Conservation (phyloP, 1,140 invertebrate genomes). For the Zaprionus capensis region DNA sequence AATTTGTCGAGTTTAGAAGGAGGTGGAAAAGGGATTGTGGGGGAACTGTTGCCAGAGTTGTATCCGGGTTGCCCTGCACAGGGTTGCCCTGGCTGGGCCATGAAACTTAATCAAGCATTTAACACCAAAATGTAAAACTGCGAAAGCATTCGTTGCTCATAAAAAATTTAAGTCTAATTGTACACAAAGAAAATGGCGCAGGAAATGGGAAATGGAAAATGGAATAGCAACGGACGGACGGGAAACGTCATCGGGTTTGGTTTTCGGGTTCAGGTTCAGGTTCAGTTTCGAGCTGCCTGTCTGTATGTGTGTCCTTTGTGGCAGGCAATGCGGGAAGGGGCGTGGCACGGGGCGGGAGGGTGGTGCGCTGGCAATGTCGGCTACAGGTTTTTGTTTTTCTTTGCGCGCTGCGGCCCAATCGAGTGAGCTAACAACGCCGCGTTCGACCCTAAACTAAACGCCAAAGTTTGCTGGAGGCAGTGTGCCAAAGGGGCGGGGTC, state of each 20-base stretch:
- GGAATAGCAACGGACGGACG: not conserved
- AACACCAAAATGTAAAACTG: constrained; percentile 74
- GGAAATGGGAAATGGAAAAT: constrained; percentile 40
- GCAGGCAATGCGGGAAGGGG: not conserved
- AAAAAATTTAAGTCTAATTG: constrained; percentile 80
- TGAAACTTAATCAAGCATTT: constrained; percentile 78
- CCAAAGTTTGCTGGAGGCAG: constrained; percentile 9
- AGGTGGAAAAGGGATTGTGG: not conserved
- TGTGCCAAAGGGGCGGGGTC: not conserved
- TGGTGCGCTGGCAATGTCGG: not conserved
- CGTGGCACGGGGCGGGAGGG: not conserved
- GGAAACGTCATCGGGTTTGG: no score
- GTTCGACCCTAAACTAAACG: constrained; percentile 46
- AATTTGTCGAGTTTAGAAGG: constrained; percentile 17
- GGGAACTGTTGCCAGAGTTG: not conserved
- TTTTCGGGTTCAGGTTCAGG: constrained; percentile 14
- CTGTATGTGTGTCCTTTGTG: constrained; percentile 12
- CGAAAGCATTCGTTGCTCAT: constrained; percentile 77
- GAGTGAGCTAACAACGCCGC: not conserved
- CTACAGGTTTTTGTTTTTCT: constrained; percentile 47
- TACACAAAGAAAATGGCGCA: constrained; percentile 34
- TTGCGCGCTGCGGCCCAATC: constrained; percentile 3
- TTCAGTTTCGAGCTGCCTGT: constrained; percentile 14
- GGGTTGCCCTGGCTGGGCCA: constrained; percentile 20
- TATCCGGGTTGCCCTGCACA: not conserved